Evolutionary conservation across 2,797 vertebrate species (phyloP), one percentile per base, ranked within the genome.

Genomic region (Nothura maculosa): DNA sequence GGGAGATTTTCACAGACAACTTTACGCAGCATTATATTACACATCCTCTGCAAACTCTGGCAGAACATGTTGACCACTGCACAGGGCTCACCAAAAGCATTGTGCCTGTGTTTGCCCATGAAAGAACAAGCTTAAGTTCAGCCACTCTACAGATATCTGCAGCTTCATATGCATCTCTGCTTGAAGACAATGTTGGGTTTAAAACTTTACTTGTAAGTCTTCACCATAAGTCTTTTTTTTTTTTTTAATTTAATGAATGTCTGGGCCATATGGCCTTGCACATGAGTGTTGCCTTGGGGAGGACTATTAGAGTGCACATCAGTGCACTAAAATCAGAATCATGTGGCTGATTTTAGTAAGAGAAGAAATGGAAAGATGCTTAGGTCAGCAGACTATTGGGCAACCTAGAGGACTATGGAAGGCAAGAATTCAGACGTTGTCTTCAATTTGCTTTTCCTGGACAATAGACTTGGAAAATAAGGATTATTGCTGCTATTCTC

Each of bases 1-100:
- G 70, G 87, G 28, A 89, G 32, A 45, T 54, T 81, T 86, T 69
- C 45, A 45, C 66, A 73, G 43, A 36, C 8, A 28, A 4, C 5
- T 10, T 9, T 67, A 60, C 48, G 25, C 24, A 24, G 30, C 7
- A 8, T 25, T n/a, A 8, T 36, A 40, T 40, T 30, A 54, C 15
- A 10, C 43, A n/a, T 40, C 32, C 28, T 58, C 86, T 91, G 75
- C 89, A 94, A 93, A 92, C 67, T 78, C 70, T 91, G 89, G 80
- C 19, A 42, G 34, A 9, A 17, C 61, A 61, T 8, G 19, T 96
- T 92, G 79, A 91, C 83, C 52, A 24, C 92, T 94, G 77, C 93
- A 34, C n/a, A 62, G 34, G 28, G 20, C n/a, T 64, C 1, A 2
- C 21, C 55, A 38, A 50, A 38, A 66, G 2, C 43, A 57, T 27